A percentile compares a stretch with the other conserved stretches of the same genome.
Evolutionary conservation across 2,113 vertebrate genomes (phyloP).

Genomic region (Thryonomys swinderianus): DNA sequence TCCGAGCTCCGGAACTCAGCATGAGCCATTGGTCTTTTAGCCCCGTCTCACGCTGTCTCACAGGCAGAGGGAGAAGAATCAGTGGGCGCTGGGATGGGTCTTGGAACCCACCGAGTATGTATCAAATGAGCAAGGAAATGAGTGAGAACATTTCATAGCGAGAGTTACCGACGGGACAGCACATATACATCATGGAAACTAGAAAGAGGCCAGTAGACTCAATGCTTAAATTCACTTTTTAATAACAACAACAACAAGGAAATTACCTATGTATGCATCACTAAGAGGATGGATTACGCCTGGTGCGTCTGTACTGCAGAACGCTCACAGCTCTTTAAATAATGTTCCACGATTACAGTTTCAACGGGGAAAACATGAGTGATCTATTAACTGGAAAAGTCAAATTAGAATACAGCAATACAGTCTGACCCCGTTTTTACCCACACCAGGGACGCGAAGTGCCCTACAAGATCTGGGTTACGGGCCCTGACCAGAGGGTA

Average conservation of each 20-base stretch:
- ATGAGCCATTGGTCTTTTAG: not conserved
- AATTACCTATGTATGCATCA: no score
- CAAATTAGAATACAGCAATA: not conserved
- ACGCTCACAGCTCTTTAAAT: not conserved
- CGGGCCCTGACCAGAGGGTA: not conserved
- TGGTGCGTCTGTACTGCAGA: no score
- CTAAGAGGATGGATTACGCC: not conserved
- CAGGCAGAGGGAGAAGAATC: not conserved
- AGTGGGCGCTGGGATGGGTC: rapidly evolving
- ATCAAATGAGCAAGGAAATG: not conserved
- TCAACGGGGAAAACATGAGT: not conserved
- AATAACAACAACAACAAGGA: not conserved
- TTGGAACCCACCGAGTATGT: rapidly evolving
- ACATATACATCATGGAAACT: not conserved
- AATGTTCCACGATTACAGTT: not conserved
- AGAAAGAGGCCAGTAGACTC: not conserved
- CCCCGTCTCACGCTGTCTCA: not conserved
- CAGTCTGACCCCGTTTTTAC: not conserved
- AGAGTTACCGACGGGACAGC: not conserved
- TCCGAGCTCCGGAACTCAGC: not conserved
- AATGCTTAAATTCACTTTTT: not conserved
- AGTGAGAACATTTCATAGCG: not conserved
- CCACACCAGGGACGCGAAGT: not conserved
- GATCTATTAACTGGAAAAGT: not conserved
- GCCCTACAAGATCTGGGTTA: not conserved